A percentile compares a stretch with the other conserved stretches of the same genome.
Evolutionary conservation across 2,797 vertebrate genomes (phyloP).

Genomic region (Gymnothorax javanicus): DNA sequence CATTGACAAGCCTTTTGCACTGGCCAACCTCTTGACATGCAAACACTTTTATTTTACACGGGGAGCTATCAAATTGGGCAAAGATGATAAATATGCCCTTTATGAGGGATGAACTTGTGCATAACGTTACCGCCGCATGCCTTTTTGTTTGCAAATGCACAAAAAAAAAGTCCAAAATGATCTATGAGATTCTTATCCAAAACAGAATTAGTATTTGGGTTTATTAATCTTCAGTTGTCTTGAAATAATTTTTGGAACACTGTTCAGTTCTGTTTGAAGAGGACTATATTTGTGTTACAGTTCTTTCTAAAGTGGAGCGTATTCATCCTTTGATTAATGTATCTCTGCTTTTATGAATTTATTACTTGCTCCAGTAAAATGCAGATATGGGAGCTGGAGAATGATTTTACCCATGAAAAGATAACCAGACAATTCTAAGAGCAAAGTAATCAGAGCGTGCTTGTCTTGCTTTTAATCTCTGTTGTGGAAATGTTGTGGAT

Average conservation of each 20-base stretch:
- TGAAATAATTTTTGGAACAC: background rate
- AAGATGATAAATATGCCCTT: too few species aligned
- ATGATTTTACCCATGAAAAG: background rate
- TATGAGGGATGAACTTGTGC: too few species aligned
- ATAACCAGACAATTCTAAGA: background rate
- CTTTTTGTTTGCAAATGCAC: too few species aligned
- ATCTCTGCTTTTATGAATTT: conserved; percentile 1
- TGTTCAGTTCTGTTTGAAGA: background rate
- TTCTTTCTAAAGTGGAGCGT: background rate
- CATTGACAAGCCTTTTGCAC: too few species aligned
- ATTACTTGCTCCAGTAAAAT: background rate
- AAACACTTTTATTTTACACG: too few species aligned
- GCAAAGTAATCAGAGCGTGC: background rate
- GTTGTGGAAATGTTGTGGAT: conserved; percentile 7
- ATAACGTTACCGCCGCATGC: too few species aligned
- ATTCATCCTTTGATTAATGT: conserved; percentile 3
- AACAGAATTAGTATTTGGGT: background rate
- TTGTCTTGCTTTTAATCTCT: conserved; percentile 3
- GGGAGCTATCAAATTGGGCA: too few species aligned
- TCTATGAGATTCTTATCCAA: background rate
- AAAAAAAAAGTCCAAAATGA: background rate
- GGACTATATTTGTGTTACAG: background rate
- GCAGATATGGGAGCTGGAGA: conserved; percentile 2
- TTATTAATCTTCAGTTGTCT: background rate
- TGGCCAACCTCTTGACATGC: too few species aligned